Evolutionary conservation across 2,113 vertebrate genomes (phyloP).

Genomic region (Microcebus murinus): DNA sequence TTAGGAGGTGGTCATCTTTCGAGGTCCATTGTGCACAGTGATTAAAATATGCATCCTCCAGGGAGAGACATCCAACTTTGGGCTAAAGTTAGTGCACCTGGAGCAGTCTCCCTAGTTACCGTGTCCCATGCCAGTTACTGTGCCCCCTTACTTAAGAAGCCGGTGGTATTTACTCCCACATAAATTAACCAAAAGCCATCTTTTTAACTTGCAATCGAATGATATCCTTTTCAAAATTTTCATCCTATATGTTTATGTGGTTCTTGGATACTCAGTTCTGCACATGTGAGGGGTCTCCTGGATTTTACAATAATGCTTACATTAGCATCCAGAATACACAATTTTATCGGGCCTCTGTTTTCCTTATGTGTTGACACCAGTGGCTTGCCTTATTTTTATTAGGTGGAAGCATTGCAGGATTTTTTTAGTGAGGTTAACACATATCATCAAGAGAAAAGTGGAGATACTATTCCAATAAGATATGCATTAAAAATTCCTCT

Average conservation of each 20-base stretch:
- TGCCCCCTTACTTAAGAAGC: not conserved
- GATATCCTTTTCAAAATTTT: not conserved
- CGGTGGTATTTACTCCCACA: not conserved
- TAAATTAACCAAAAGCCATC: not conserved
- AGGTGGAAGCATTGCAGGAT: not conserved
- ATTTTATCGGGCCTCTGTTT: not conserved
- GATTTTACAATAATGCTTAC: constrained; percentile 14
- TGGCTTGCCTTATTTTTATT: constrained; percentile 12
- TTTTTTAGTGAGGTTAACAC: constrained; percentile 58
- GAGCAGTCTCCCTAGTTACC: not conserved
- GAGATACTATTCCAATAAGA: not conserved
- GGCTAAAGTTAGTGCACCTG: not conserved
- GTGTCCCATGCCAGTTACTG: not conserved
- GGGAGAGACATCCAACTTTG: not conserved
- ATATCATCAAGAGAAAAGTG: not conserved
- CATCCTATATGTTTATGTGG: not conserved
- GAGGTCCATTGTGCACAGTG: not conserved
- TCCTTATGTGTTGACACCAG: not conserved
- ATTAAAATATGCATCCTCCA: not conserved
- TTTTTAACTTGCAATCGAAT: not conserved
- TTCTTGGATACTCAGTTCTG: not conserved
- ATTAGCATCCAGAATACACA: not conserved
- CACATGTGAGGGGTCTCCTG: not conserved
- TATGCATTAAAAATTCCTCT: constrained; percentile 61
- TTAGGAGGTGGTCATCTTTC: not conserved